Base-by-base conservation (phyloP, 2,797 vertebrate species). In the Myripristis jacobus region DNA sequence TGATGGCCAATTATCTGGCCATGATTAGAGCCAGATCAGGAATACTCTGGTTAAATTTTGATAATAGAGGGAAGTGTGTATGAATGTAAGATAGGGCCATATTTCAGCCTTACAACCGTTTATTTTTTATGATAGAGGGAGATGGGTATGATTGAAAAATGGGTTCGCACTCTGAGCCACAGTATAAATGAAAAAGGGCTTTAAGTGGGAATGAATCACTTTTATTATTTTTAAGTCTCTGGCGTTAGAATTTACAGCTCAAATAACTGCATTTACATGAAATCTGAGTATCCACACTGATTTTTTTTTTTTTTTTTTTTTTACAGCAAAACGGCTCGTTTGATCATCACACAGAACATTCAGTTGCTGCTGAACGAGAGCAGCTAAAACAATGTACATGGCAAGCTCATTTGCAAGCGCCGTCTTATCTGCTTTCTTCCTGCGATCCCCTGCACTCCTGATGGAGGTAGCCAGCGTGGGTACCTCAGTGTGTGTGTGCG, bases 1-100 rank as follows among this genome's bases (percentile, higher is more conserved):
- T 82, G 84, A 88, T 57, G 70, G 79, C 75, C 75, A 82, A 86
- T 91, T 84, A 87, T 85, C 52, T 41, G 74, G 75, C 81, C 80
- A 80, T 55, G 85, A 86, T 84, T 77, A 83, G 54, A 87, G 34
- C 77, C 86, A 87, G 64, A 87, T 87, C 66, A 68, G 25, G 53
- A 75, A 59, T 69, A 56, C 50, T 68, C 54, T 56, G 16, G 58
- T 66, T 44, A 24, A 50, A 18, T 68, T 71, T 34, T 74, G 52
- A 38, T 60, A 62, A 56, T 34, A 55, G 47, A 81, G 22, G 24
- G 10, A 64, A 66, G 55, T 25, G 22, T 75, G 43, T 8, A 66
- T 58, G 24, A 65, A 56, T 68, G 57, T 15, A 55, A 61, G 7
- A 24, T 38, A 4, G 11, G 22, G 24, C 55, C 22, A 15, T 27